Evolutionary conservation across 2,113 vertebrate genomes (phyloP), one percentile per base, ranked within the genome.

Genomic region (Channa argus): DNA sequence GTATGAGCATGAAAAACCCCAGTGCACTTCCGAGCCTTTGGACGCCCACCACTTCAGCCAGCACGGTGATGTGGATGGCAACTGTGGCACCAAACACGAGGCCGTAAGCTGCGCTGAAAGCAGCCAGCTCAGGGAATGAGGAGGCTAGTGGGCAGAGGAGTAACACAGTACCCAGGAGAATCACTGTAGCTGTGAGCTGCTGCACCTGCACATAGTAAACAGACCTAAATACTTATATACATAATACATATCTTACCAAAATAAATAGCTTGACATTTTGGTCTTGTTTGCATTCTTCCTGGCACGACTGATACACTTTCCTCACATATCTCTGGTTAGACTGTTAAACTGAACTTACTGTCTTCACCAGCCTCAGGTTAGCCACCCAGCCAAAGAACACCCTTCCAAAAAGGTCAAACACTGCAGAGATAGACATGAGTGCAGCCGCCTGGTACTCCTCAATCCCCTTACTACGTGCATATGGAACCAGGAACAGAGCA

Each of bases 1-100:
- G 90, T 52, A 95, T 86, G 79, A 96, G 87, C 95, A 95, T 92
- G 86, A 93, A 93, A 85, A 96, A 92, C 1, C 94, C 94, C 0
- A 94, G 91, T 0, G 93, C 93, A 2, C 94, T 95, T 14, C 94
- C 88, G 2, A 95, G 83, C 37, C 84, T 56, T 24, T 83, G 81
- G 3, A 93, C 43, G 6, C 94, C 93, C 14, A 96, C 95, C 0
- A 95, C 72, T 45, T 94, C 94, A 0, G 92, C 92, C 36, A 95
- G 87, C 58, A 95, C 92, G 0, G 92, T 93, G 55, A 95, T 95
- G 65, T 93, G 91, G 72, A 95, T 71, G 2, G 93, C 79, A 4
- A 94, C 91, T 0, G 90, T 93, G 8, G 91, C 89, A 0, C 95
- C 93, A 0, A 82, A 92, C 8, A 85, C 90, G 55, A 95, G 72